Evolutionary conservation across 2,888 invertebrate species (phyloP), one percentile per base, ranked within the genome.

Genomic region (Sinodicranocentrus sp.): DNA sequence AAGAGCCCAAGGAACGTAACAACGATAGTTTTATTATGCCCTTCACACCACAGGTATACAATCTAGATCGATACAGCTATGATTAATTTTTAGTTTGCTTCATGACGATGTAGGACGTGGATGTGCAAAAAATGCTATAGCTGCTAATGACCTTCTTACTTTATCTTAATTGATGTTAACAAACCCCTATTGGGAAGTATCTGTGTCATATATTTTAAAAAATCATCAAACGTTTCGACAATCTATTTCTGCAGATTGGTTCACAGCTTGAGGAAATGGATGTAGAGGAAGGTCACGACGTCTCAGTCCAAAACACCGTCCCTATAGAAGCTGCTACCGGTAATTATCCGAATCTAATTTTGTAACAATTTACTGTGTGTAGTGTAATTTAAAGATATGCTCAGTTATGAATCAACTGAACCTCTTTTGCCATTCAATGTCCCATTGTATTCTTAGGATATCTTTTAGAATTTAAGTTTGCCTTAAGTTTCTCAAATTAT

Each of bases 221-320:
- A n/a, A n/a, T n/a, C n/a, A n/a, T n/a, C n/a, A n/a, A n/a, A n/a
- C n/a, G n/a, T n/a, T n/a, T n/a, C n/a, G n/a, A n/a, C n/a, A n/a
- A n/a, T n/a, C n/a, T n/a, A n/a, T n/a, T n/a, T n/a, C n/a, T 25
- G 21, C 54, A 84, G 84, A 77, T 84, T 67, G 82, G 82, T 71
- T 67, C 82, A 73, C 85, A 82, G 65, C 79, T 85, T 25, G 88
- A 88, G 71, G 87, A 87, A 63, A 88, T 88, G 88, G 88, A 88
- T 77, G 86, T 87, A 8, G 88, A 88, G 80, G 88, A 88, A 86
- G 83, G 71, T 25, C 85, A 85, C 57, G 88, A 88, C 48, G 82
- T 75, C 26, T 67, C 79, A 73, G 80, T 54, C 21, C 86, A 71
- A 28, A 84, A 72, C 61, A 61, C 79, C n/a, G 79, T 82, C 52